Evolutionary conservation across 92 coral and sea anemone species (phyloP).

Genomic region (Metridium senile): DNA sequence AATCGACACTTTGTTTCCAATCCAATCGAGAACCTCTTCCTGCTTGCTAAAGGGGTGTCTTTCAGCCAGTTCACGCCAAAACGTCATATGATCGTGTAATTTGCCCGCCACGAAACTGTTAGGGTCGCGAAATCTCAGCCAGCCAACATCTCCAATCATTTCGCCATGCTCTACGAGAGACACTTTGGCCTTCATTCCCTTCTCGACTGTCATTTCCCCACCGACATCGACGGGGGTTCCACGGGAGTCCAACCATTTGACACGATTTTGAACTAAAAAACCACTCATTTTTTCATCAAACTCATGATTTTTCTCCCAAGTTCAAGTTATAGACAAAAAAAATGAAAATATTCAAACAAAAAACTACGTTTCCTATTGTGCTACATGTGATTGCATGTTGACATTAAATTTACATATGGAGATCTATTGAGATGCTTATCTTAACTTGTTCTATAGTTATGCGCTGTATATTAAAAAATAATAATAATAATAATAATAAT

Average conservation of each 20-base stretch:
- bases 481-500: too few relatives aligned
- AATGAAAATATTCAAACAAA: too few relatives aligned
- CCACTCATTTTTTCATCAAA: too few relatives aligned
- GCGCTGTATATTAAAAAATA: too few relatives aligned
- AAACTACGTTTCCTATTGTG: too few relatives aligned
- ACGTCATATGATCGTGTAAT: slow-evolving; percentile 2
- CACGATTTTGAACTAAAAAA: too few relatives aligned
- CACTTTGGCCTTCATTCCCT: neutral
- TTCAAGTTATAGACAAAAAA: too few relatives aligned
- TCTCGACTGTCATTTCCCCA: slow-evolving; percentile 18
- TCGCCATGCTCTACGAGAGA: slow-evolving; percentile 26
- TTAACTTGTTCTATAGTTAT: too few relatives aligned
- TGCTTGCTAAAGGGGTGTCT: neutral
- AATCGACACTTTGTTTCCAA: slow-evolving; percentile 20
- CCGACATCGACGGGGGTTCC: slow-evolving; percentile 25
- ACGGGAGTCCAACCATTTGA: slow-evolving; percentile 5
- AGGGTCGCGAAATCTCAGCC: slow-evolving; percentile 24
- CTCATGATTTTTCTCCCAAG: too few relatives aligned
- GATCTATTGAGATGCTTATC: too few relatives aligned
- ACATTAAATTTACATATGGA: too few relatives aligned
- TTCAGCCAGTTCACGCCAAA: slow-evolving; percentile 14
- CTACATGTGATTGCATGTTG: too few relatives aligned
- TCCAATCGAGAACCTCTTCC: slow-evolving; percentile 18
- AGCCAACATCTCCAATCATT: slow-evolving; percentile 13
- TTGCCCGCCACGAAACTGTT: slow-evolving; percentile 31